Conservation (phyloP, 2,888 invertebrate species). For the Cataglyphis altisquamis region DNA sequence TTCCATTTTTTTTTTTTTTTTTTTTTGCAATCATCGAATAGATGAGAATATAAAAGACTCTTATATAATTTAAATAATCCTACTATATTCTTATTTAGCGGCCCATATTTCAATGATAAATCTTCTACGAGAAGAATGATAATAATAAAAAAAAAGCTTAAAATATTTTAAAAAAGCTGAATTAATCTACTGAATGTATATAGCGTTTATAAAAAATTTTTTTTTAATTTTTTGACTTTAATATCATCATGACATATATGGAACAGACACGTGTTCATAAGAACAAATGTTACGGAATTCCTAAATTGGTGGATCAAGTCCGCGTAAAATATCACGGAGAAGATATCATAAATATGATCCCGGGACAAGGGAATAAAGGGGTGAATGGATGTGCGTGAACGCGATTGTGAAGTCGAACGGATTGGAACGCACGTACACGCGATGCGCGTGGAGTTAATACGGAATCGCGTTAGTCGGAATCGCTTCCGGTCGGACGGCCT, state of each 20-base stretch:
- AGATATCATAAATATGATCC: constrained; percentile 15
- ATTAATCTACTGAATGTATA: neutral
- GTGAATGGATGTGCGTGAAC: constrained; percentile 8
- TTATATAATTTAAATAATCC: neutral
- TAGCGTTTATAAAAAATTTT: neutral
- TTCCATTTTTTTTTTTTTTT: neutral
- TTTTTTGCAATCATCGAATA: neutral
- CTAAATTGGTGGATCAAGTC: neutral
- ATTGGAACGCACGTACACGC: constrained; percentile 61
- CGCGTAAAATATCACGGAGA: neutral
- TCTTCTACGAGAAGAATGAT: neutral
- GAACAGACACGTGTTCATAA: neutral
- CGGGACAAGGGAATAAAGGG: neutral
- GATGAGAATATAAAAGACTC: neutral
- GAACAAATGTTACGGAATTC: neutral
- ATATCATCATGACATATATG: neutral
- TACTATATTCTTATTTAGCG: neutral
- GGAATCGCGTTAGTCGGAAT: constrained; percentile 82
- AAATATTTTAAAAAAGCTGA: neutral
- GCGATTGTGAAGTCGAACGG: constrained; percentile 63
- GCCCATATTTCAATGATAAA: neutral
- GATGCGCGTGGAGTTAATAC: constrained; percentile 80
- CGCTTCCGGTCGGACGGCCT: constrained; percentile 77
- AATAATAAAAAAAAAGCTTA: neutral
- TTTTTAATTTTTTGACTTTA: neutral